These are phyloP conservation scores for Campoletis raptor DNA, from an alignment of 2,888 invertebrate genomes.

Conservation along the genomic window DNA sequence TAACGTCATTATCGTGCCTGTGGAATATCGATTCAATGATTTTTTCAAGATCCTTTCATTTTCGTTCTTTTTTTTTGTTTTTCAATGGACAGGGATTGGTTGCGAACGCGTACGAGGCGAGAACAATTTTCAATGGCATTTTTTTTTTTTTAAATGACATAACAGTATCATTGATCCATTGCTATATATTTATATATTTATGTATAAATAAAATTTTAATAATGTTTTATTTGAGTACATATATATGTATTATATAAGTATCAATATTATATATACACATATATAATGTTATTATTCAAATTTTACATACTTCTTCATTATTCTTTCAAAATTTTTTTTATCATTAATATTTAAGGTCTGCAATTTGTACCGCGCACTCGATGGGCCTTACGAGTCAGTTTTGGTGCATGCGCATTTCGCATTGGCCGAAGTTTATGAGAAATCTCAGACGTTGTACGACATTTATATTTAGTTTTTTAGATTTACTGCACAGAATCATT, in stretches of 20 bases:
- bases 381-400: slow-evolving; percentile 51
- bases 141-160: slow-evolving; percentile 61
- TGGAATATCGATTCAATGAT: slow-evolving; percentile 58
- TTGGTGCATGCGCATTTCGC: not conserved
- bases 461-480: slow-evolving; percentile 28
- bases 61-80: slow-evolving; percentile 22
- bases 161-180: slow-evolving; percentile 54
- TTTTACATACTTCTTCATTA: slow-evolving; percentile 41
- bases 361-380: slow-evolving; percentile 83
- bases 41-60: slow-evolving; percentile 18
- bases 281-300: slow-evolving; percentile 57
- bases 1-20: slow-evolving; percentile 52
- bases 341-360: slow-evolving; percentile 78
- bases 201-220: slow-evolving; percentile 25
- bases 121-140: slow-evolving; percentile 66
- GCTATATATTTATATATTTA: slow-evolving; percentile 32
- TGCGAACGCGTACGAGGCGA: slow-evolving; percentile 70
- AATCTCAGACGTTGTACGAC: slow-evolving; percentile 62
- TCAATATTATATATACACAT: slow-evolving; percentile 41
- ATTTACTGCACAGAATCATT: slow-evolving; percentile 71
- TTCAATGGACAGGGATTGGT: slow-evolving; percentile 31
- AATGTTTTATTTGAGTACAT: slow-evolving; percentile 24
- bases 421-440: slow-evolving; percentile 43
- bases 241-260: slow-evolving; percentile 11
- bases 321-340: slow-evolving; percentile 51